Evolutionary conservation across 2,888 invertebrate species (phyloP).

Genomic region (Clivina fossor): DNA sequence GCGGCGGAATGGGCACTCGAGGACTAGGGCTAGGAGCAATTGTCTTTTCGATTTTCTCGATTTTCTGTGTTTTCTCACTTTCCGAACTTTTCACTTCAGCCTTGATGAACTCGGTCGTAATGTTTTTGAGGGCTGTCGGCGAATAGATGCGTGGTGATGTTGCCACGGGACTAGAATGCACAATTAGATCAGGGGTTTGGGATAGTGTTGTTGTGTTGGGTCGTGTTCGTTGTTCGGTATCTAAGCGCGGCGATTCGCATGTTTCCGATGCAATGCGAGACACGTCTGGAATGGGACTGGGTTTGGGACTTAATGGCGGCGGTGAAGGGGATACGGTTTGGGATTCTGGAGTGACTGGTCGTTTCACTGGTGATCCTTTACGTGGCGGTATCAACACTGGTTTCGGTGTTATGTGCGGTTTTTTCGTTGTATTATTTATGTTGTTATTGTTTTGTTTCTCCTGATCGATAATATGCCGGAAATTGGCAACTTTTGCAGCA

Average conservation of each 20-base stretch:
- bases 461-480: conserved; percentile 64
- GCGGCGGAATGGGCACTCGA: background rate
- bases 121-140: conserved; percentile 23
- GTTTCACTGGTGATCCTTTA: conserved; percentile 16
- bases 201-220: conserved; percentile 42
- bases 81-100: background rate
- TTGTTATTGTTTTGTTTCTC: too few relatives aligned
- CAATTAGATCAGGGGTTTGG: conserved; percentile 56
- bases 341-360: conserved; percentile 9
- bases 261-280: conserved; percentile 45
- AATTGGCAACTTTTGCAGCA: conserved; percentile 65
- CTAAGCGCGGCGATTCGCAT: conserved; percentile 25
- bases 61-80: background rate
- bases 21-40: conserved; percentile 8
- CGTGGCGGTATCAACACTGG: conserved; percentile 8
- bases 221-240: background rate
- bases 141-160: conserved; percentile 23
- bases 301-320: conserved; percentile 25
- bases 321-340: background rate
- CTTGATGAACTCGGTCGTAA: conserved; percentile 27
- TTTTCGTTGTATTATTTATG: background rate
- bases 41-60: conserved; percentile 1
- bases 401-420: background rate
- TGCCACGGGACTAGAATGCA: conserved; percentile 49
- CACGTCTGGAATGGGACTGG: conserved; percentile 51